phyloP scores from a whole-genome alignment of 1,140 invertebrate genomes.

The Aphaenogaster floridana region DNA sequence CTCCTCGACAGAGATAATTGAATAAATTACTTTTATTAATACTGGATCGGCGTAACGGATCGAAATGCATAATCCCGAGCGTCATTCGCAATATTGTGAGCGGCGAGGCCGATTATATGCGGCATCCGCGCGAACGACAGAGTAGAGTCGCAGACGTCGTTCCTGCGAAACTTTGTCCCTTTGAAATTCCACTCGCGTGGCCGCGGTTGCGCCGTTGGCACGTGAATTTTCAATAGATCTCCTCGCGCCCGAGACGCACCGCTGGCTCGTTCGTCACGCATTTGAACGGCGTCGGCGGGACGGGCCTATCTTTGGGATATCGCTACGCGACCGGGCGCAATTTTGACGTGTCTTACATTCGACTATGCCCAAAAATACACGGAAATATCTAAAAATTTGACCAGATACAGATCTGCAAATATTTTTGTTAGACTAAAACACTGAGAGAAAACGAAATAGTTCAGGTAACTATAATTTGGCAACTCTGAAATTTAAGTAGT shows the following conservation, averaged over 20 bases:
- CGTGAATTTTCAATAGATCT: constrained; percentile 74
- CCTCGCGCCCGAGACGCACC: constrained; percentile 31
- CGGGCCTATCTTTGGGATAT: constrained; percentile 19
- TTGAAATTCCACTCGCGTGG: constrained; percentile 69
- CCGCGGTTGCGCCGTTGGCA: constrained; percentile 71
- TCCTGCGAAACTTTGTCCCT: constrained; percentile 62
- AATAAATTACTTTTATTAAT: neutral
- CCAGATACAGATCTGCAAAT: too few relatives aligned
- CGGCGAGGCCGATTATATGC: constrained; percentile 51
- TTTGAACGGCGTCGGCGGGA: constrained; percentile 35
- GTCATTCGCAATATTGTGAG: neutral
- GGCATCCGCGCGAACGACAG: constrained; percentile 57
- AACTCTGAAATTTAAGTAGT: too few relatives aligned
- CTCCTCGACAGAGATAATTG: neutral
- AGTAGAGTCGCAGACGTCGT: constrained; percentile 66
- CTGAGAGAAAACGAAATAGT: too few relatives aligned
- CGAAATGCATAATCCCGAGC: neutral
- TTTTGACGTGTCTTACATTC: constrained; percentile 6
- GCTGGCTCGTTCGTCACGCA: constrained; percentile 20
- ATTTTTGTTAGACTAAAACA: too few relatives aligned
- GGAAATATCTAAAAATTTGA: too few relatives aligned
- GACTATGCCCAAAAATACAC: neutral
- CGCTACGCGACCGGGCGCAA: neutral
- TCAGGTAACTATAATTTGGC: too few relatives aligned
- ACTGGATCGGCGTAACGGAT: neutral